phyloP scores from a whole-genome alignment of 1,140 invertebrate genomes.

The Branchinecta lindahli region DNA sequence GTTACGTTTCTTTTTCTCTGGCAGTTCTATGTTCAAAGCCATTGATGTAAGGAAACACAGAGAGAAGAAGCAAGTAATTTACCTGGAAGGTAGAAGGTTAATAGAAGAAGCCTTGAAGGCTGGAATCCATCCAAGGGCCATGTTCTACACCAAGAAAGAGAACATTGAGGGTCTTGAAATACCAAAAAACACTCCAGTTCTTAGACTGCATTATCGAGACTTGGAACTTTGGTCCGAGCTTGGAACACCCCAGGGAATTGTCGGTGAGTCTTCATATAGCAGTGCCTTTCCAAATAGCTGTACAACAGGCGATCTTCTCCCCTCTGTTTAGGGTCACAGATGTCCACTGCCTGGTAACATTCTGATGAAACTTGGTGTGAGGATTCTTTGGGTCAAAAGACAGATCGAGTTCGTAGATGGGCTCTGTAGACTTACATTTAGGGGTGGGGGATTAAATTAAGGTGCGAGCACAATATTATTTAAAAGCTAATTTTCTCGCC shows the following conservation, averaged over 20 bases:
- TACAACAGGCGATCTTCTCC: too few species aligned
- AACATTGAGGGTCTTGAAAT: not conserved
- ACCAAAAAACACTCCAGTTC: not conserved
- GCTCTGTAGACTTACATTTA: too few species aligned
- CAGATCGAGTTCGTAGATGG: too few species aligned
- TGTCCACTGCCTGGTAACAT: too few species aligned
- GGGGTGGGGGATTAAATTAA: too few species aligned
- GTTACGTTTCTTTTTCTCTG: not conserved
- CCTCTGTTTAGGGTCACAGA: too few species aligned
- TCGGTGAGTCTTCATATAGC: not conserved
- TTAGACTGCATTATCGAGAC: not conserved
- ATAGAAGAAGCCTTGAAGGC: not conserved
- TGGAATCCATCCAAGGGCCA: not conserved
- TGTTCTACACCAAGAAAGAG: not conserved
- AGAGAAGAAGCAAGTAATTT: not conserved
- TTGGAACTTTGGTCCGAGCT: not conserved
- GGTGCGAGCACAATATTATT: too few species aligned
- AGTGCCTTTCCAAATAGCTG: too few species aligned
- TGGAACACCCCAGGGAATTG: not conserved
- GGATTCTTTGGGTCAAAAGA: too few species aligned
- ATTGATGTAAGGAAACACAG: not conserved
- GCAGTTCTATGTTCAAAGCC: not conserved
- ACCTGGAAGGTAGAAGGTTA: not conserved
- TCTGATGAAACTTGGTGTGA: too few species aligned
- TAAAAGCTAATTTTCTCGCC: too few species aligned